Evolutionary conservation across 2,888 invertebrate genomes (phyloP).

Genomic region (Aporophyla nigra): DNA sequence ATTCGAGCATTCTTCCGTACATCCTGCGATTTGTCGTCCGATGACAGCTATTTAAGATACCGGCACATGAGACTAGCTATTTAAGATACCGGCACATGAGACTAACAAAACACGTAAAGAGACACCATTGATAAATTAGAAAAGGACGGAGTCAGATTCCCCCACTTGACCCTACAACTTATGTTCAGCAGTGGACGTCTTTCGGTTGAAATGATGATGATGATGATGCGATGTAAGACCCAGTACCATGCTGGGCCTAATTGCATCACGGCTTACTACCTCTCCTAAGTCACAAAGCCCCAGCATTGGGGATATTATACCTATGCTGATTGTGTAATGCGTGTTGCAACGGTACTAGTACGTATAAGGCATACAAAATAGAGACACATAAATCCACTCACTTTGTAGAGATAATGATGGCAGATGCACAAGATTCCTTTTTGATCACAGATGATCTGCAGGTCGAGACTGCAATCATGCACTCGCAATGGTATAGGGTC

Average conservation of each 20-base stretch:
- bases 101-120: no score
- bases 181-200: no score
- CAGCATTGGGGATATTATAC: not conserved
- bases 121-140: no score
- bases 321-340: not conserved
- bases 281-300: not conserved
- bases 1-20: no score
- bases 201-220: no score
- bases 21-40: no score
- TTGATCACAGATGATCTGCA: constrained; percentile 94
- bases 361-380: not conserved
- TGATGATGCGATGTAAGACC: no score
- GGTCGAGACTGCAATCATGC: constrained; percentile 95
- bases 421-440: constrained; percentile 93
- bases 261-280: not conserved
- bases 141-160: no score
- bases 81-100: no score
- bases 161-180: no score
- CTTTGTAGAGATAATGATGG: constrained; percentile 96
- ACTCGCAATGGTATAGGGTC: constrained; percentile 95
- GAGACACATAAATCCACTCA: constrained; percentile 69
- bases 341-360: not conserved
- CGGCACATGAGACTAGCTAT: no score
- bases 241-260: not conserved
- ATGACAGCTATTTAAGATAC: no score